Base-by-base conservation (phyloP, 2,797 vertebrate species). In the Siniperca obscura region DNA sequence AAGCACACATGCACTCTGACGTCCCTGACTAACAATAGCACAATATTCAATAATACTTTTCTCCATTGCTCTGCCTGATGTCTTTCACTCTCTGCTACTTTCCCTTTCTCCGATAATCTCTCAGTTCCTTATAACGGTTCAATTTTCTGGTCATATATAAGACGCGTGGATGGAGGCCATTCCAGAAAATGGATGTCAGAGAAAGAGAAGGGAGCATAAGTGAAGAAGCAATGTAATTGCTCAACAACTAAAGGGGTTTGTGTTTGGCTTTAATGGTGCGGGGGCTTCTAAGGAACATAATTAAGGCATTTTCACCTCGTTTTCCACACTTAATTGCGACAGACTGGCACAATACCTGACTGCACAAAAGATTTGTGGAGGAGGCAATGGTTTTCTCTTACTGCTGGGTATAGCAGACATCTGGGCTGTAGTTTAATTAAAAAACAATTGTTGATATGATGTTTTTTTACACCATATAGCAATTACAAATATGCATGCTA, bases 11-110 rank as follows among this genome's bases (percentile, higher is more conserved):
- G 67, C 86, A 86, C 85, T 74, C 75, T 64, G 74, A 89, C n/a
- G 57, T 76, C 59, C 82, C 81, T 21, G 60, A 80, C 72, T 61
- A 86, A 92, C 89, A 90, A 91, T 82, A 84, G 57, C 73, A 76
- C 85, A 80, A 61, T 82, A 85, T 90, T 89, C 78, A 81, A 89
- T 90, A 86, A 93, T 86, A 84, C 62, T 76, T 64, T 80, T 66
- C 56, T 69, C 76, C 46, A 52, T 59, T 74, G 68, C 74, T 77
- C 48, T 50, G 56, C 50, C 82, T 59, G 78, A 87, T 81, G 77
- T 65, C 53, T 70, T 73, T 82, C 73, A 67, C 80, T 84, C 59
- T 64, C 27, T 40, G 3, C 38, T 70, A 36, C 65, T 76, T 50
- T 76, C 38, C 59, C 13, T 84, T 80, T 83, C 66, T 61, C 65